Conservation (phyloP, 2,888 invertebrate species). For the Odontothrips loti region DNA sequence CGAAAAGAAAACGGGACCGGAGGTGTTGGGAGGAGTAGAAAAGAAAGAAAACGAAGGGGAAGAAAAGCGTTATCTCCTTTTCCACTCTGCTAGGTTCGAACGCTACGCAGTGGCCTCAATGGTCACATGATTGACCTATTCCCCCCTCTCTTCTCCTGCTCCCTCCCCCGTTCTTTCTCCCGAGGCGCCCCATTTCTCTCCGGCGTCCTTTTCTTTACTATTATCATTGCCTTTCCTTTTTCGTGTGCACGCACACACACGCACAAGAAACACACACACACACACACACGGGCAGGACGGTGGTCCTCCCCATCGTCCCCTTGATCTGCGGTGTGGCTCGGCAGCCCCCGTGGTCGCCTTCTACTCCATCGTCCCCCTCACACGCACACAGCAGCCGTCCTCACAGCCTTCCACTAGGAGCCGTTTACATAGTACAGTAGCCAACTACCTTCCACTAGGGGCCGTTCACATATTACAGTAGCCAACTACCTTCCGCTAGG, state of each 20-base stretch:
- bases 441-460: too few relatives aligned
- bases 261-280: too few relatives aligned
- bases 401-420: too few relatives aligned
- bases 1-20: too few relatives aligned
- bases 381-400: too few relatives aligned
- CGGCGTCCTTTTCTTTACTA: conserved; percentile 3
- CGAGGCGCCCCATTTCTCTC: not conserved
- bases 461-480: too few relatives aligned
- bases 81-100: conserved; percentile 21
- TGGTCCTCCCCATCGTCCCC: too few relatives aligned
- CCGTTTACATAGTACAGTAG: too few relatives aligned
- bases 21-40: not conserved
- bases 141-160: not conserved
- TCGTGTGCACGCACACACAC: not conserved
- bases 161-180: not conserved
- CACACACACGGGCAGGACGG: too few relatives aligned
- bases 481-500: too few relatives aligned
- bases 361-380: not conserved
- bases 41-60: not conserved
- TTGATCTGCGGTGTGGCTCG: too few relatives aligned
- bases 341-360: not conserved
- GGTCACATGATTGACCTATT: conserved; percentile 26
- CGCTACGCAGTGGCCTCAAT: conserved; percentile 15
- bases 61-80: conserved; percentile 17
- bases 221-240: conserved; percentile 23